Conservation (phyloP, 2,888 invertebrate genomes). For the Chromoteleia sp. region DNA sequence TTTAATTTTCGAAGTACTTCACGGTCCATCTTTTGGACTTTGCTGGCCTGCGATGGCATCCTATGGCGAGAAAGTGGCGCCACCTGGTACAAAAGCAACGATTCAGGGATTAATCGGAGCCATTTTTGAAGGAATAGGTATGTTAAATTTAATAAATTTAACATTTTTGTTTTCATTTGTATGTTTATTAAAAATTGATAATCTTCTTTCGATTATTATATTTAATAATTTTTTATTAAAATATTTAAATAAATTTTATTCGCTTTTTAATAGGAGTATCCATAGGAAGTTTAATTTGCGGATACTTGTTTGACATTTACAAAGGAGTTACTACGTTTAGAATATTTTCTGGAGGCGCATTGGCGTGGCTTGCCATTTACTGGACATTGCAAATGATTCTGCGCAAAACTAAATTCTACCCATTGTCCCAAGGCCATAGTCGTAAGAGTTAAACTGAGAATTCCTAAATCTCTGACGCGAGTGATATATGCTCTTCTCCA, state of each 20-base stretch:
- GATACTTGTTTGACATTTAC: slow-evolving; percentile 88
- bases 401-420: slow-evolving; percentile 79
- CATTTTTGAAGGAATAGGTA: slow-evolving; percentile 93
- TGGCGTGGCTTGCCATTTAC: slow-evolving; percentile 85
- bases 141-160: slow-evolving; percentile 43
- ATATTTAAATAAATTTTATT: no score
- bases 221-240: no score
- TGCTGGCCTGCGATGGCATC: slow-evolving; percentile 95
- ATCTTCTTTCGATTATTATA: no score
- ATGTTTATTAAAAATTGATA: neutral
- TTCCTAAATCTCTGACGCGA: slow-evolving; percentile 33
- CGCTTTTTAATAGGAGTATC: slow-evolving; percentile 87
- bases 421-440: slow-evolving; percentile 81
- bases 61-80: slow-evolving; percentile 93
- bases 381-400: slow-evolving; percentile 81
- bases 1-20: slow-evolving; percentile 93
- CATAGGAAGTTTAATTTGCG: slow-evolving; percentile 92
- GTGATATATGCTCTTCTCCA: slow-evolving; percentile 18
- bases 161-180: neutral
- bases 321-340: slow-evolving; percentile 90
- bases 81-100: slow-evolving; percentile 94
- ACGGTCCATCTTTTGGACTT: slow-evolving; percentile 95
- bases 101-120: slow-evolving; percentile 94
- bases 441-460: slow-evolving; percentile 76
- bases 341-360: slow-evolving; percentile 89